These are phyloP conservation scores for Bergia puertoricense DNA, from an alignment of 92 coral and sea anemone genomes.

Conservation along the genomic window DNA sequence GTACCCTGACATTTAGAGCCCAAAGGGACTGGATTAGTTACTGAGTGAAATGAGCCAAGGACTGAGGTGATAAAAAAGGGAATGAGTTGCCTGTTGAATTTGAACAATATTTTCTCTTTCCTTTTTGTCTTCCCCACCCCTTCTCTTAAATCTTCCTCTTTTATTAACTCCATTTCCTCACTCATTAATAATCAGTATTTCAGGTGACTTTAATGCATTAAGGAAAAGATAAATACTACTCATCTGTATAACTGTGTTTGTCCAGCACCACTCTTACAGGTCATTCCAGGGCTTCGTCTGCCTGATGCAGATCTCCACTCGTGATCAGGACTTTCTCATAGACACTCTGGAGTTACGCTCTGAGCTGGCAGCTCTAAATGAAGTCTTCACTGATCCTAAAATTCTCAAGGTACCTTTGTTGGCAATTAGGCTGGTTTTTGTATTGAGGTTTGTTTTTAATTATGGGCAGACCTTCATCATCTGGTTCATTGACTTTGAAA, in stretches of 20 bases:
- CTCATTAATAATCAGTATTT: no score
- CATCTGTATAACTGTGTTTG: neutral
- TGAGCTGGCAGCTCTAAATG: conserved; percentile 75
- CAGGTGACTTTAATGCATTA: no score
- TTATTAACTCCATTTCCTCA: no score
- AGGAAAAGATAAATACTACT: neutral
- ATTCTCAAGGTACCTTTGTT: conserved; percentile 77
- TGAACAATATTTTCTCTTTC: no score
- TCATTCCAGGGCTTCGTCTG: conserved; percentile 95
- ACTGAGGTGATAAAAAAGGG: no score
- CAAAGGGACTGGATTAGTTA: no score
- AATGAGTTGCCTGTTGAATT: no score
- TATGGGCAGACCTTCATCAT: neutral
- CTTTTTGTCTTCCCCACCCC: no score
- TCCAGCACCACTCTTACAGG: conserved; percentile 89
- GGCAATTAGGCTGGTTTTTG: neutral
- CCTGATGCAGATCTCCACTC: conserved; percentile 96
- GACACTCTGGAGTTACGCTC: conserved; percentile 89
- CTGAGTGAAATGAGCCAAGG: no score
- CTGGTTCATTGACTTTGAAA: no score
- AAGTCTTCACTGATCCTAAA: conserved; percentile 83
- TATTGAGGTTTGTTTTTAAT: neutral
- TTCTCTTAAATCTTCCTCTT: no score
- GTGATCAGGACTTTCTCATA: conserved; percentile 78
- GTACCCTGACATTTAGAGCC: no score